Conservation (phyloP, 2,888 invertebrate species). For the Dusona sp. region DNA sequence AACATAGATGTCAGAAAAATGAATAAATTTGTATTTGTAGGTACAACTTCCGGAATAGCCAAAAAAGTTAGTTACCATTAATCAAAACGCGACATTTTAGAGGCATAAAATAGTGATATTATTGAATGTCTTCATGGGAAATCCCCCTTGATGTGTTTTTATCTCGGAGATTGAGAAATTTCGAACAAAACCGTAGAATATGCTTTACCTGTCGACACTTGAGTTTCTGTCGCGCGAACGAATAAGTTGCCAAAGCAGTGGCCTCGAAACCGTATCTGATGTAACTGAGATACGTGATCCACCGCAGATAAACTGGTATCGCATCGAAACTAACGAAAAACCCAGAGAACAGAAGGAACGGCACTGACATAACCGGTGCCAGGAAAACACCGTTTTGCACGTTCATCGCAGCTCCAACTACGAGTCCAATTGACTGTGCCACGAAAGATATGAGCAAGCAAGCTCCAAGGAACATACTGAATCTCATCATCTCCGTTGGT, state of each 20-base stretch:
- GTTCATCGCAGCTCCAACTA: slow-evolving; percentile 98
- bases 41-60: no score
- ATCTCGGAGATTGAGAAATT: neutral
- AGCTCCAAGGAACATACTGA: slow-evolving; percentile 94
- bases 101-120: neutral
- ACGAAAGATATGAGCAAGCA: slow-evolving; percentile 97
- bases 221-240: slow-evolving; percentile 92
- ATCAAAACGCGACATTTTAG: neutral
- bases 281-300: slow-evolving; percentile 98
- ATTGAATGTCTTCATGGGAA: neutral
- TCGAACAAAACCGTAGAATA: neutral
- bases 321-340: slow-evolving; percentile 99
- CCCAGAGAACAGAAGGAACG: slow-evolving; percentile 97
- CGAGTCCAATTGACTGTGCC: slow-evolving; percentile 97
- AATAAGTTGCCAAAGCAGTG: slow-evolving; percentile 96
- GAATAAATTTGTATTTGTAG: no score
- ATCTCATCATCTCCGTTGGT: slow-evolving; percentile 93
- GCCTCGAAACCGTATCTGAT: slow-evolving; percentile 98
- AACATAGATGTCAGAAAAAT: no score
- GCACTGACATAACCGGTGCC: slow-evolving; percentile 98
- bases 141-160: neutral
- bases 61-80: no score
- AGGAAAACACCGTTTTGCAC: slow-evolving; percentile 98
- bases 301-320: slow-evolving; percentile 96
- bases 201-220: slow-evolving; percentile 89